These are phyloP conservation scores for Drosophila pruinosa DNA, from an alignment of 1,140 invertebrate species.

Conservation along the genomic window DNA sequence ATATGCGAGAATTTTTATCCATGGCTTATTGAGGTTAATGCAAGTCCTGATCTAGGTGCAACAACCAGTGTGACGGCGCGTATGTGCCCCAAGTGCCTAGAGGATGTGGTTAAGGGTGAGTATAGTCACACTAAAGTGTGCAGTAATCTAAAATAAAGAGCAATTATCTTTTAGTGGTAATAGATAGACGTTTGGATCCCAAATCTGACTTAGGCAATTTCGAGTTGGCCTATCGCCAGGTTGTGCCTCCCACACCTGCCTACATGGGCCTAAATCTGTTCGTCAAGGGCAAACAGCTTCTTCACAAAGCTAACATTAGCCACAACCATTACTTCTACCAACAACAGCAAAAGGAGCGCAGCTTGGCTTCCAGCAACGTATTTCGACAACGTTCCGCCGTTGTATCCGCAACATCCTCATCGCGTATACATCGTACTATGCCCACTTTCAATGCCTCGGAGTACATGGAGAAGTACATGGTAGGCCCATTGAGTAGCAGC, in stretches of 20 bases:
- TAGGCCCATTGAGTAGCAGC: slow-evolving; percentile 64
- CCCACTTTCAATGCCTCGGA: slow-evolving; percentile 81
- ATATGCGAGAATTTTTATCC: slow-evolving; percentile 93
- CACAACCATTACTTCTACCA: slow-evolving; percentile 62
- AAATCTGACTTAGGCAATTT: slow-evolving; percentile 93
- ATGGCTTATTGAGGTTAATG: slow-evolving; percentile 97
- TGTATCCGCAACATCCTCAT: slow-evolving; percentile 52
- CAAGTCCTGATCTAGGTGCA: slow-evolving; percentile 94
- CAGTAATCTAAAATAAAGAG: neutral
- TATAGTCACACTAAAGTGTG: neutral
- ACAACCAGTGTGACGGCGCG: slow-evolving; percentile 94
- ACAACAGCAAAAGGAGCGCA: slow-evolving; percentile 64
- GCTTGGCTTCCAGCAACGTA: slow-evolving; percentile 61
- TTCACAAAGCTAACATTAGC: slow-evolving; percentile 59
- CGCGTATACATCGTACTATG: slow-evolving; percentile 72
- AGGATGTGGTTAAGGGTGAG: slow-evolving; percentile 96
- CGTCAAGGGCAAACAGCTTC: slow-evolving; percentile 78
- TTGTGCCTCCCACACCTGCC: slow-evolving; percentile 89
- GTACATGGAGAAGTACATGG: slow-evolving; percentile 77
- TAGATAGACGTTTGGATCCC: slow-evolving; percentile 91
- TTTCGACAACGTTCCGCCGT: slow-evolving; percentile 68
- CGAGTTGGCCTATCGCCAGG: slow-evolving; percentile 91
- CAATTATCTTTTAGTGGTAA: slow-evolving; percentile 87
- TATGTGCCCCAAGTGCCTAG: slow-evolving; percentile 93
- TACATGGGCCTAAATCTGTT: slow-evolving; percentile 87